Conservation (phyloP, 92 coral and sea anemone genomes). For the Nematostella vectensis region DNA sequence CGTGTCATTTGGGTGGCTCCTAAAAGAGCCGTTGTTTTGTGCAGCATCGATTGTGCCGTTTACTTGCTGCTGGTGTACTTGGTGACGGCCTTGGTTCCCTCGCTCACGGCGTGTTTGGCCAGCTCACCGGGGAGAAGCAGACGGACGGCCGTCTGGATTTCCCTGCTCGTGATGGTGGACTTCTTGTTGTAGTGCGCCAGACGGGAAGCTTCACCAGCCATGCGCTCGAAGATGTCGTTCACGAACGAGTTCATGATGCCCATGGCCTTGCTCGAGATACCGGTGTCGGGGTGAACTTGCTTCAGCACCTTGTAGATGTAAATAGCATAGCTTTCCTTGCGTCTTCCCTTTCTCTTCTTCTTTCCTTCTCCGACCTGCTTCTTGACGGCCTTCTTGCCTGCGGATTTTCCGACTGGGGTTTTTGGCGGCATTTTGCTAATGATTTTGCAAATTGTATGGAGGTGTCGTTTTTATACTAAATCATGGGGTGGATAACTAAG, state of each 20-base stretch:
- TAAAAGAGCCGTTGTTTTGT: too few relatives aligned
- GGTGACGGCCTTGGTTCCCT: conserved; percentile 21
- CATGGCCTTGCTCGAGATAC: conserved; percentile 98
- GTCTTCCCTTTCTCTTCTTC: too few relatives aligned
- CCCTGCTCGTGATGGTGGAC: conserved; percentile 49
- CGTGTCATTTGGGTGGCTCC: too few relatives aligned
- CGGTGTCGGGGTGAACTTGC: conserved; percentile 99
- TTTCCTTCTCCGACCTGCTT: too few relatives aligned
- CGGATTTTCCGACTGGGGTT: too few relatives aligned
- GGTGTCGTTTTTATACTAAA: too few relatives aligned
- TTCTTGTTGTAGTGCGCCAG: conserved; percentile 66
- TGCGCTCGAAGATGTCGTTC: conserved; percentile 81
- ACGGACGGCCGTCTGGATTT: conserved; percentile 21
- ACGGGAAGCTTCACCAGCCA: conserved; percentile 63
- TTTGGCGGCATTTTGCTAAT: too few relatives aligned
- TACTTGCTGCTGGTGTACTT: conserved; percentile 14
- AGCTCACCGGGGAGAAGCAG: conserved; percentile 19
- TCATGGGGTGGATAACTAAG: too few relatives aligned
- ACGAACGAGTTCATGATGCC: conserved; percentile 97
- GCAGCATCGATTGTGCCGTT: conserved; percentile 1
- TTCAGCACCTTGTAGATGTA: conserved; percentile 96
- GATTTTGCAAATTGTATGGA: too few relatives aligned
- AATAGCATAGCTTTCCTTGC: conserved; percentile 87
- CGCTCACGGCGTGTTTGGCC: conserved; percentile 22
- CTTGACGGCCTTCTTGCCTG: too few relatives aligned